Percentiles rank a stretch among this genome's conserved stretches.
phyloP scores from a whole-genome alignment of 2,888 invertebrate genomes.

The Caenorhabditis angaria region DNA sequence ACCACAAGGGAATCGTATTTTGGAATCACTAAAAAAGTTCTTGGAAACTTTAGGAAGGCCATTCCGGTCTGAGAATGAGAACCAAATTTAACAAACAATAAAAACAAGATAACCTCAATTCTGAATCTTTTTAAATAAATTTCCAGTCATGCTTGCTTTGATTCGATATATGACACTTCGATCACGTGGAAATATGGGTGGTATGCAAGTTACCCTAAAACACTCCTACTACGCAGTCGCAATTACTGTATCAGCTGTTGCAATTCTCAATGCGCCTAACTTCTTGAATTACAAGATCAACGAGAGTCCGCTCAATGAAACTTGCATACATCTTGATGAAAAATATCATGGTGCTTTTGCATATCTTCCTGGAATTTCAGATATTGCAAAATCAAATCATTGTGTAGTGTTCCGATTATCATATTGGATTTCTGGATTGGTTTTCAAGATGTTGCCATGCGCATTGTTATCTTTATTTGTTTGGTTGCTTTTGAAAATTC shows the following conservation, averaged over 20 bases:
- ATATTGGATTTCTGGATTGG: slow-evolving; percentile 70
- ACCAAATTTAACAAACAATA: background rate
- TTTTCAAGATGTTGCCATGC: slow-evolving; percentile 73
- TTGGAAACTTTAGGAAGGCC: no score
- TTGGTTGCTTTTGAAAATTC: slow-evolving; percentile 73
- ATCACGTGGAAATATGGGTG: slow-evolving; percentile 64
- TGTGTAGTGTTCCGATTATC: slow-evolving; percentile 68
- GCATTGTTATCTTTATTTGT: slow-evolving; percentile 74
- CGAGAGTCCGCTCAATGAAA: slow-evolving; percentile 57
- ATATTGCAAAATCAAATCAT: slow-evolving; percentile 62
- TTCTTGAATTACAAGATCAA: slow-evolving; percentile 70
- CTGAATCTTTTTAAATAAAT: background rate
- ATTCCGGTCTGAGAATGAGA: no score
- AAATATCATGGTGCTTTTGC: slow-evolving; percentile 49
- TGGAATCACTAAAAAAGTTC: no score
- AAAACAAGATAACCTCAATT: slow-evolving; percentile 10
- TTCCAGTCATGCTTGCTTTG: slow-evolving; percentile 68
- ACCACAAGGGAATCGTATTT: no score
- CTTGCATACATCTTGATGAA: slow-evolving; percentile 53
- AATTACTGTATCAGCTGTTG: slow-evolving; percentile 58
- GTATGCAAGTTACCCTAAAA: slow-evolving; percentile 63
- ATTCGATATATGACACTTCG: slow-evolving; percentile 69
- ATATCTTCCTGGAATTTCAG: slow-evolving; percentile 69
- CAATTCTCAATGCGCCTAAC: slow-evolving; percentile 66
- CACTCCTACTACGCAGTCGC: slow-evolving; percentile 70